These are phyloP conservation scores for Alviniconcha strummeri DNA, from an alignment of 2,888 invertebrate species.

Conservation along the genomic window DNA sequence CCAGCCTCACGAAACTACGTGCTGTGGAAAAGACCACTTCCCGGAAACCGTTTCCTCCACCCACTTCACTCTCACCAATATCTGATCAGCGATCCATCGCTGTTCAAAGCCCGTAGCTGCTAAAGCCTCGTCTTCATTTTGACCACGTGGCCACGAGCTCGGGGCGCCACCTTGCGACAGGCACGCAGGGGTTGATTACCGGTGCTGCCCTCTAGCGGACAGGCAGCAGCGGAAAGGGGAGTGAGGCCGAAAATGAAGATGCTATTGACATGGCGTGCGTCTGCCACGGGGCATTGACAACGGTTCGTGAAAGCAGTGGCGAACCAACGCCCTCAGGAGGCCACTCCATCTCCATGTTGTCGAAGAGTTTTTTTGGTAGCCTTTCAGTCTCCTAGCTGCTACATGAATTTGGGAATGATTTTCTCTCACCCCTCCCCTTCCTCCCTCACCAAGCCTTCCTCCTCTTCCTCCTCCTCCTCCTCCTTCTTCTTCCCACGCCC, in stretches of 20 bases:
- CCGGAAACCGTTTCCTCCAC: not conserved
- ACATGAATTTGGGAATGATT: not conserved
- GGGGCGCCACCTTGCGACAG: not conserved
- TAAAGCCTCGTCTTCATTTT: not conserved
- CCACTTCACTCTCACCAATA: not conserved
- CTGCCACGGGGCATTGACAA: not conserved
- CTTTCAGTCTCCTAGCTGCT: not conserved
- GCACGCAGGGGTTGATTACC: not conserved
- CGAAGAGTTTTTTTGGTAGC: not conserved
- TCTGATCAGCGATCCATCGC: not conserved
- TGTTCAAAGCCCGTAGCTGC: not conserved
- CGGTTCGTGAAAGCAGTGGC: too few species aligned
- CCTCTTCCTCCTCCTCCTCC: too few species aligned
- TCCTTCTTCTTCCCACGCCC: too few species aligned
- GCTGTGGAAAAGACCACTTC: not conserved
- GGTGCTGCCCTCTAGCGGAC: not conserved
- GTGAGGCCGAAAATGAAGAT: not conserved
- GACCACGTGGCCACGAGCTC: not conserved
- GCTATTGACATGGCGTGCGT: not conserved
- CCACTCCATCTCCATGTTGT: not conserved
- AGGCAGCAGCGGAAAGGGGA: not conserved
- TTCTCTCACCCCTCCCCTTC: not conserved
- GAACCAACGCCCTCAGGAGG: too few species aligned
- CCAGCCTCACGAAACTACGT: not conserved
- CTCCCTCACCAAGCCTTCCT: too few species aligned